A percentile compares a stretch with the other conserved stretches of the same genome.
phyloP scores from a whole-genome alignment of 2,888 invertebrate species.

The Ophion slaviceki region DNA sequence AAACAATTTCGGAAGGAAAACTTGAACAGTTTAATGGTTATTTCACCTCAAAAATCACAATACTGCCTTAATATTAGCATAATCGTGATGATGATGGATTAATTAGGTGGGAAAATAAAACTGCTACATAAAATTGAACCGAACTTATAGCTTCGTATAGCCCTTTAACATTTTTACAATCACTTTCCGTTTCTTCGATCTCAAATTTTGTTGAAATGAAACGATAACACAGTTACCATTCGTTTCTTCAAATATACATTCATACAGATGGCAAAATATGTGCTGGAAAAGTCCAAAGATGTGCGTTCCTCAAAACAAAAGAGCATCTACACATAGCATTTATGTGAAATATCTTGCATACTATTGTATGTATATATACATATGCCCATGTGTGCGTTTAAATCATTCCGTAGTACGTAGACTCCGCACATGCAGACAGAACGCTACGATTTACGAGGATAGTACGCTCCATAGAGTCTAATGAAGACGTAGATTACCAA shows the following conservation, averaged over 20 bases:
- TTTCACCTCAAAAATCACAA: no score
- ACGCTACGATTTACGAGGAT: constrained; percentile 58
- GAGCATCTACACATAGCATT: background rate
- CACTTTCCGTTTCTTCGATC: no score
- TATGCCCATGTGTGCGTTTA: constrained; percentile 21
- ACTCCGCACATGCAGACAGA: constrained; percentile 56
- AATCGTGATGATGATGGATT: no score
- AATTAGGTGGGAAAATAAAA: no score
- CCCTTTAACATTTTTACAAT: no score
- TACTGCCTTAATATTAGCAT: no score
- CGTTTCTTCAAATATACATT: background rate
- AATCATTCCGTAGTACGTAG: constrained; percentile 48
- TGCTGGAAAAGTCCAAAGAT: constrained; percentile 17
- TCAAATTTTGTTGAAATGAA: background rate
- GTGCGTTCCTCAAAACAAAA: background rate
- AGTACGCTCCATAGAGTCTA: constrained; percentile 59
- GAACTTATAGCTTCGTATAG: no score
- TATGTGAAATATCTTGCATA: background rate
- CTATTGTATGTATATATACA: background rate
- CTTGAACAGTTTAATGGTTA: no score
- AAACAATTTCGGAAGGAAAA: no score
- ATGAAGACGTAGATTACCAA: constrained; percentile 66
- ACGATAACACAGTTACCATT: background rate
- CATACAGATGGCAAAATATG: background rate
- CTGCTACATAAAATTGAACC: no score